Percentiles rank a stretch among this genome's conserved stretches.
These are phyloP conservation scores for Cyanocitta stelleri DNA, from an alignment of 2,113 vertebrate genomes.

Conservation along the genomic window DNA sequence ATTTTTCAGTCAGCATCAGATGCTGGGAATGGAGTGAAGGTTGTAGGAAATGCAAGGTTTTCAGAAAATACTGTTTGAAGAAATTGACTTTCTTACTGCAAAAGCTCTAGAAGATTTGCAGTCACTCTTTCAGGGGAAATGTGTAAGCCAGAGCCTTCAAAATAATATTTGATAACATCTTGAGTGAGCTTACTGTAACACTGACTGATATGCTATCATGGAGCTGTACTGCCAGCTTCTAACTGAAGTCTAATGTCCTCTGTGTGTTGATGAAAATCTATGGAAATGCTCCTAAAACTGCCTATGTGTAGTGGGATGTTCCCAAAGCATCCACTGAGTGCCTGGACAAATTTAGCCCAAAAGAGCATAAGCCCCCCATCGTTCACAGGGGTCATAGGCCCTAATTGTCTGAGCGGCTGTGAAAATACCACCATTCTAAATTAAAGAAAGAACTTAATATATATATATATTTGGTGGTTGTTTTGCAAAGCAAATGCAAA, in stretches of 20 bases:
- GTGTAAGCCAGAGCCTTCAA: neutral
- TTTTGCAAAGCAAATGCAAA: neutral
- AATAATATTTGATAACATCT: conserved; percentile 8
- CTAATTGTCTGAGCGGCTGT: accelerated
- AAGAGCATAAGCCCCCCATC: neutral
- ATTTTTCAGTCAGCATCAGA: neutral
- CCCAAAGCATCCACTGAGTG: neutral
- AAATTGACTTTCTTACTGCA: neutral
- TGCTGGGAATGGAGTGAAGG: neutral
- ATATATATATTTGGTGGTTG: neutral
- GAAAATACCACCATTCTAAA: neutral
- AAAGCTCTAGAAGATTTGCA: neutral
- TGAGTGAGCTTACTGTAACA: neutral
- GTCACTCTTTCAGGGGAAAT: neutral
- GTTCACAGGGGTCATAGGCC: neutral
- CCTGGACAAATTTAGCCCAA: neutral
- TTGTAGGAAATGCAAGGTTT: neutral
- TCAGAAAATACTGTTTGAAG: neutral
- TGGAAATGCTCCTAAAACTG: neutral
- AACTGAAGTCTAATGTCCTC: neutral
- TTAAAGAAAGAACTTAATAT: neutral
- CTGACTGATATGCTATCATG: neutral
- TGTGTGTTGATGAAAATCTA: neutral
- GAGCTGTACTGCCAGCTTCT: neutral
- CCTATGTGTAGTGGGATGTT: neutral